Percentiles rank a stretch among this genome's conserved stretches.
These are phyloP conservation scores for Theristicus caerulescens DNA, from an alignment of 2,113 vertebrate species.

Conservation along the genomic window DNA sequence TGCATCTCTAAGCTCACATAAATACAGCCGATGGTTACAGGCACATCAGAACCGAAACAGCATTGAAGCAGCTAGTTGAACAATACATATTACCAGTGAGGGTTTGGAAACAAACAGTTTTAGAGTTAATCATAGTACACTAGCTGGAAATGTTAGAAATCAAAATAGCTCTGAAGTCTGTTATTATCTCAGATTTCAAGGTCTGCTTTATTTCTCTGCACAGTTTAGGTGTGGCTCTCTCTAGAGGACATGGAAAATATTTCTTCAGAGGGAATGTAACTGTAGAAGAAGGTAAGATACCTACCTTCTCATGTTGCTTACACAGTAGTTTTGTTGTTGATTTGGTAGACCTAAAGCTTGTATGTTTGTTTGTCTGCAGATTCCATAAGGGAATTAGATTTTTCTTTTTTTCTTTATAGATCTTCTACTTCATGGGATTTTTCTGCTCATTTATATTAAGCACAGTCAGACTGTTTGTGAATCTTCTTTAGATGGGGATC, in stretches of 20 bases:
- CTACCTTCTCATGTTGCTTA: neutral
- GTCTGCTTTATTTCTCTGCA: constrained; percentile 75
- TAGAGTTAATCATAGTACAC: constrained; percentile 39
- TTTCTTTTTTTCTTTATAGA: neutral
- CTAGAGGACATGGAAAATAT: constrained; percentile 95
- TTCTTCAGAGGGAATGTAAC: constrained; percentile 96
- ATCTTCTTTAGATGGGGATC: neutral
- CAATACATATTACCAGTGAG: constrained; percentile 50
- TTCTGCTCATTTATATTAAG: neutral
- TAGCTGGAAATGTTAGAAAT: constrained; percentile 52
- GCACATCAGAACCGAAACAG: constrained; percentile 27
- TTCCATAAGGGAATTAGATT: neutral
- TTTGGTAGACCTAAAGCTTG: neutral
- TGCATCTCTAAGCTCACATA: constrained; percentile 20
- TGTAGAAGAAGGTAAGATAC: constrained; percentile 90
- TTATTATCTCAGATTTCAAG: constrained; percentile 62
- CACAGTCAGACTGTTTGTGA: neutral
- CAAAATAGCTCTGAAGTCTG: constrained; percentile 45
- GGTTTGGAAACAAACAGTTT: constrained; percentile 52
- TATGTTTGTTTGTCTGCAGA: neutral
- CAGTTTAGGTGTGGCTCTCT: constrained; percentile 96
- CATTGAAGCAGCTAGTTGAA: constrained; percentile 47
- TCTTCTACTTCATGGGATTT: neutral
- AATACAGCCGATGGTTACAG: constrained; percentile 11
- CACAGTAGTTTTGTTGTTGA: neutral